Evolutionary conservation across 1,140 invertebrate species (phyloP), one percentile per base, ranked within the genome.

Genomic region (Drosophila seguyi): DNA sequence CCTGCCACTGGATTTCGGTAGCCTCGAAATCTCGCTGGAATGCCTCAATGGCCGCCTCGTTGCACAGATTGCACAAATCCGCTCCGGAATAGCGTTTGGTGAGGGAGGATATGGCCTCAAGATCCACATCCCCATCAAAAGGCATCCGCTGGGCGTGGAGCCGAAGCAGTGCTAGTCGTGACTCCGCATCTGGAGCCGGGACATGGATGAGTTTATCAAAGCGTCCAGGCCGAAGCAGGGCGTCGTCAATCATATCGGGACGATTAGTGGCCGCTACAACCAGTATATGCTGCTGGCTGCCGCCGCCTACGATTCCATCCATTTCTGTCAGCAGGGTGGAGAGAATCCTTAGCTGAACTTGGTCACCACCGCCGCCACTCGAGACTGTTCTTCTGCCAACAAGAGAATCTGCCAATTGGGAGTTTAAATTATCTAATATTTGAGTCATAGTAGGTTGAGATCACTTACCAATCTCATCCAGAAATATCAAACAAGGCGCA

Each of bases 181-280:
- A 95, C 42, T 93, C 82, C 57, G 93, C 75, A 83, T 96, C 94
- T 6, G 97, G 97, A 3, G 96, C 94, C 1, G 96, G 95, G 0
- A 97, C 96, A 91, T 96, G 96, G 52, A 97, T 94, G 16, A 96
- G 92, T 66, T 95, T 94, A 81, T 97, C 96, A 69, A 97, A 94
- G 52, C 97, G 93, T 0, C 97, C 97, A 1, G 96, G 96, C 56
- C 97, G 92, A 27, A 97, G 86, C 11, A 98, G 91, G 0, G 97
- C 97, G 79, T 95, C 93, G 79, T 98, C 97, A 74, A 98, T 94
- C 87, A 95, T 95, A 79, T 97, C 96, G 0, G 96, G 96, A 52
- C 96, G 94, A 92, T 97, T 97, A 20, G 96, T 97, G 11, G 96
- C 96, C 10, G 94, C 96, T 20, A 97, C 93, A n/a, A 97, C 94